A percentile compares a stretch with the other conserved stretches of the same genome.
These are phyloP conservation scores for Graphium colonna DNA, from an alignment of 2,888 invertebrate genomes.

Conservation along the genomic window DNA sequence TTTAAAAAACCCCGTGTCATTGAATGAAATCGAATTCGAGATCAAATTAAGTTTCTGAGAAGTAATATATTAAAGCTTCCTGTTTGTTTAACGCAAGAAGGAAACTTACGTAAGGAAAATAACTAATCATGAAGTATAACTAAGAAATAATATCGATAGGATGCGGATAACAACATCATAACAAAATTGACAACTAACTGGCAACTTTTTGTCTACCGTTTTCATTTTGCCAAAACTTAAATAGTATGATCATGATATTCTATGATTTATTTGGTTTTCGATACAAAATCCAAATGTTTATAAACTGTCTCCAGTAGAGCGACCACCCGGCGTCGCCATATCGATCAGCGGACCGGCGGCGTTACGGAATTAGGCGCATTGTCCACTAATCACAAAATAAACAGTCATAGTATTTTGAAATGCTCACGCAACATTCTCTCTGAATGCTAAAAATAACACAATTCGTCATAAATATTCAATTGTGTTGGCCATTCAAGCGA, in stretches of 20 bases:
- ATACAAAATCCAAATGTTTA: constrained; percentile 41
- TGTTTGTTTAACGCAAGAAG: background rate
- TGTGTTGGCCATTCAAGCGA: background rate
- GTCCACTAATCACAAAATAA: constrained; percentile 39
- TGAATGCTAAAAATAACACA: background rate
- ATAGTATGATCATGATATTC: background rate
- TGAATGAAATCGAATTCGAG: too few species aligned
- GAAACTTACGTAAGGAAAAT: constrained; percentile 14
- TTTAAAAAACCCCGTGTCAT: too few species aligned
- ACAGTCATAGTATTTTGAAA: constrained; percentile 27
- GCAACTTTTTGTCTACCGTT: too few species aligned
- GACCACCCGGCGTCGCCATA: constrained; percentile 64
- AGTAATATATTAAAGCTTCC: too few species aligned
- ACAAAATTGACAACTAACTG: background rate
- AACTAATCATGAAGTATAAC: too few species aligned
- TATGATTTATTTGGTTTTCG: constrained; percentile 24
- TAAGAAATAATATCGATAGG: too few species aligned
- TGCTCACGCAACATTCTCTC: background rate
- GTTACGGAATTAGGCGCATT: constrained; percentile 43
- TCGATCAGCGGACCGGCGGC: constrained; percentile 58
- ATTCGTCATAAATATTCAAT: background rate
- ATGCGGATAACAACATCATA: background rate
- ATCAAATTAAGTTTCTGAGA: too few species aligned
- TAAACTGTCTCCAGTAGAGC: constrained; percentile 43
- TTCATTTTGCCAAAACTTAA: too few species aligned